Percentiles rank a stretch among this genome's conserved stretches.
These are phyloP conservation scores for Coryphaenoides rupestris DNA, from an alignment of 2,113 vertebrate genomes.

Conservation along the genomic window DNA sequence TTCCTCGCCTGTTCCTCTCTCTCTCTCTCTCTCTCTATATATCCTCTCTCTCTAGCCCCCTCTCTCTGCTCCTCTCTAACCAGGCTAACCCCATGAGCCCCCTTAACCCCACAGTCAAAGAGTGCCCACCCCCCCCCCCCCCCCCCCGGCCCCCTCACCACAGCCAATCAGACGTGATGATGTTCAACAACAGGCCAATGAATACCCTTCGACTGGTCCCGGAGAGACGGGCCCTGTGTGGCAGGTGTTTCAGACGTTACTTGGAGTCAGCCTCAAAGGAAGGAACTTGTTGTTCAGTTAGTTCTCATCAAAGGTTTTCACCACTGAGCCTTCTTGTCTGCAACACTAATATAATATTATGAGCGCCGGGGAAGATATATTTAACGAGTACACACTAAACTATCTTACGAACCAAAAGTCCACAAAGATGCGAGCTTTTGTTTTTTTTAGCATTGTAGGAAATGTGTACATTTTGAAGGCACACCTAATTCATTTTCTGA, in stretches of 20 bases:
- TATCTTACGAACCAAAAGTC: too few relatives aligned
- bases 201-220: constrained; percentile 52
- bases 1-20: constrained; percentile 17
- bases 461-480: too few relatives aligned
- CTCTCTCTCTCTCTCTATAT: too few relatives aligned
- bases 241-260: constrained; percentile 43
- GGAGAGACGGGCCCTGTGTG: constrained; percentile 34
- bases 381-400: too few relatives aligned
- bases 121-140: too few relatives aligned
- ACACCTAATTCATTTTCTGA: too few relatives aligned
- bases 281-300: constrained; percentile 13
- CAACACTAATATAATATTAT: too few relatives aligned
- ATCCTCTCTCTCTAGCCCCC: constrained; percentile 24
- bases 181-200: constrained; percentile 62
- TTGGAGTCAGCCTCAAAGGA: constrained; percentile 5
- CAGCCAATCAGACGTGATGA: constrained; percentile 68
- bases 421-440: too few relatives aligned
- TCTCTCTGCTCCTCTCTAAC: constrained; percentile 55
- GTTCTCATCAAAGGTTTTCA: neutral
- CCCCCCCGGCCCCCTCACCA: too few relatives aligned
- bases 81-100: constrained; percentile 64
- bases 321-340: too few relatives aligned
- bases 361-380: too few relatives aligned
- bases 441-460: too few relatives aligned
- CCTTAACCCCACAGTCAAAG: constrained; percentile 59